Evolutionary conservation across 2,888 invertebrate species (phyloP).

Genomic region (Biston stratarius): DNA sequence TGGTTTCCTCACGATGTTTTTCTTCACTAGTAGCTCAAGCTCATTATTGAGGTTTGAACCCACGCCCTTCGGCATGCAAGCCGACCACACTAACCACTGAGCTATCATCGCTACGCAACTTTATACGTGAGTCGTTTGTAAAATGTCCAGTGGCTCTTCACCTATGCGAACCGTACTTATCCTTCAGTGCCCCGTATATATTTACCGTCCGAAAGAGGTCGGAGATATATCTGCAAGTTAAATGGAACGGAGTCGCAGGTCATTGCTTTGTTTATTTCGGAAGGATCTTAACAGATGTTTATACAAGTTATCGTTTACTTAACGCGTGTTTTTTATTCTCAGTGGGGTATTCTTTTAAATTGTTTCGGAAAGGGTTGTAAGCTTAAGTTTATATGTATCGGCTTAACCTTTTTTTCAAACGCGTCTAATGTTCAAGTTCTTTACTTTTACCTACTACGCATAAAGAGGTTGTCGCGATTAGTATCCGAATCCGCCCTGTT

Average conservation of each 20-base stretch:
- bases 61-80: too few relatives aligned
- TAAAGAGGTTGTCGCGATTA: too few relatives aligned
- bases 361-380: background rate
- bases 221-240: slow-evolving; percentile 39
- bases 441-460: too few relatives aligned
- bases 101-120: too few relatives aligned
- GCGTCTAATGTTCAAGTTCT: too few relatives aligned
- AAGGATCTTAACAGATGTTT: slow-evolving; percentile 4
- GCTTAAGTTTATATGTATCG: background rate
- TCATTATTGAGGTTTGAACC: too few relatives aligned
- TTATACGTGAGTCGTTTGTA: slow-evolving; percentile 1
- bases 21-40: too few relatives aligned
- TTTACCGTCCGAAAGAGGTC: slow-evolving; percentile 37
- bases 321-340: slow-evolving; percentile 10
- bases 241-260: slow-evolving; percentile 32
- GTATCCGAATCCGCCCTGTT: too few relatives aligned
- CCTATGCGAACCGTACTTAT: slow-evolving; percentile 34
- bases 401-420: background rate
- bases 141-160: slow-evolving; percentile 6
- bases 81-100: too few relatives aligned
- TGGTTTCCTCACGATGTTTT: too few relatives aligned
- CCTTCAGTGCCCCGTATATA: slow-evolving; percentile 34
- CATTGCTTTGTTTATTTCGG: slow-evolving; percentile 28
- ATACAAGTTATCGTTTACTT: slow-evolving; percentile 6
- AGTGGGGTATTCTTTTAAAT: background rate